Percentiles rank a stretch among this genome's conserved stretches.
Conservation (phyloP, 2,888 invertebrate genomes). For the Xanthorhoe spadicearia region DNA sequence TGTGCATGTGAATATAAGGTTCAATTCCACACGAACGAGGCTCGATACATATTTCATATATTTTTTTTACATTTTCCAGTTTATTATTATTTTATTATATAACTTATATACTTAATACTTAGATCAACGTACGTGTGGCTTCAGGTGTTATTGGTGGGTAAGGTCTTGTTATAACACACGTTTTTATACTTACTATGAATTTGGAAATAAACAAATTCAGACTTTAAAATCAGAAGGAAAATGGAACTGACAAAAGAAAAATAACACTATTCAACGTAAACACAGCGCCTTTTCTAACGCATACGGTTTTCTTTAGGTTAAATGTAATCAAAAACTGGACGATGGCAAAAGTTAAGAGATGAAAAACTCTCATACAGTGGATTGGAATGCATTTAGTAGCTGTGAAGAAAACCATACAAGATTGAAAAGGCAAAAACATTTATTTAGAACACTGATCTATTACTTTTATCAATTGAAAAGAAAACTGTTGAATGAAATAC, state of each 20-base stretch:
- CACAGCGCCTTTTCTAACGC: slow-evolving; percentile 46
- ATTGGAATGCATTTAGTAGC: slow-evolving; percentile 22
- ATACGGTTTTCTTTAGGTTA: slow-evolving; percentile 20
- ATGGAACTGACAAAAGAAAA: slow-evolving; percentile 66
- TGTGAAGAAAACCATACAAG: slow-evolving; percentile 22
- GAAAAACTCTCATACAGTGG: slow-evolving; percentile 1
- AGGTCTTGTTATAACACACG: slow-evolving; percentile 74
- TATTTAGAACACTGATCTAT: slow-evolving; percentile 32
- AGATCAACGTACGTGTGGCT: slow-evolving; percentile 81
- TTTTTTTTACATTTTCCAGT: slow-evolving; percentile 65
- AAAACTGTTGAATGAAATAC: slow-evolving; percentile 33
- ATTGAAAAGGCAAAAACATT: slow-evolving; percentile 19
- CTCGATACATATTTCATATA: slow-evolving; percentile 68
- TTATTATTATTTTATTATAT: slow-evolving; percentile 73
- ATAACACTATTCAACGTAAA: slow-evolving; percentile 38
- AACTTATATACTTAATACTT: slow-evolving; percentile 83
- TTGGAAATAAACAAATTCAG: slow-evolving; percentile 41
- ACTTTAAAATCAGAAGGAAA: slow-evolving; percentile 39
- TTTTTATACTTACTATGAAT: slow-evolving; percentile 45
- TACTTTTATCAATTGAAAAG: slow-evolving; percentile 33
- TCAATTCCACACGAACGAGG: slow-evolving; percentile 73
- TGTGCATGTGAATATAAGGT: slow-evolving; percentile 50
- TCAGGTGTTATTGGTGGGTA: slow-evolving; percentile 82
- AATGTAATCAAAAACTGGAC: background rate
- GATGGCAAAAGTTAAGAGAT: background rate